A percentile compares a stretch with the other conserved stretches of the same genome.
Evolutionary conservation across 2,113 vertebrate species (phyloP).

Genomic region (Pluvialis apricaria): DNA sequence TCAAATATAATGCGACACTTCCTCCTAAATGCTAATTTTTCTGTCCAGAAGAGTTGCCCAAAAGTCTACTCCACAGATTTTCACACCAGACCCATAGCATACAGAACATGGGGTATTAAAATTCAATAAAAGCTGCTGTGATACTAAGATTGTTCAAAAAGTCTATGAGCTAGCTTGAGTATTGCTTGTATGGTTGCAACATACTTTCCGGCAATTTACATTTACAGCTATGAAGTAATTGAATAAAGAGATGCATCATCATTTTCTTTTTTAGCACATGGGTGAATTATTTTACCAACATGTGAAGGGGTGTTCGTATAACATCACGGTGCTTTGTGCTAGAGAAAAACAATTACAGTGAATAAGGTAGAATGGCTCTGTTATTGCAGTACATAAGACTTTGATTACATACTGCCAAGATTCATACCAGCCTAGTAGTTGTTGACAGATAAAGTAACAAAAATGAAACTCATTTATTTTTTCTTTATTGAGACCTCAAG

Average conservation of each 20-base stretch:
- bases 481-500: constrained; percentile 80
- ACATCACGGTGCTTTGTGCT: constrained; percentile 56
- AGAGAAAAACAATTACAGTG: constrained; percentile 69
- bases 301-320: constrained; percentile 53
- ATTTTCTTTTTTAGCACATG: constrained; percentile 36
- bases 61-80: neutral
- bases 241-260: constrained; percentile 1
- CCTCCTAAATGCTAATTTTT: constrained; percentile 7
- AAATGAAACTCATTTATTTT: constrained; percentile 80
- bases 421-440: constrained; percentile 75
- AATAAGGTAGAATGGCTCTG: constrained; percentile 71
- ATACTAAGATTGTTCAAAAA: neutral
- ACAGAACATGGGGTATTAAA: neutral
- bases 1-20: constrained; percentile 19
- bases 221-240: neutral
- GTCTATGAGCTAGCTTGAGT: neutral
- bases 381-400: constrained; percentile 76
- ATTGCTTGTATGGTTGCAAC: neutral
- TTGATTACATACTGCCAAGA: constrained; percentile 77
- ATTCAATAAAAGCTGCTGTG: neutral
- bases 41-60: neutral
- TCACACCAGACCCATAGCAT: neutral
- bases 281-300: constrained; percentile 59
- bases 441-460: constrained; percentile 82
- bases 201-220: neutral